Percentiles rank a stretch among this genome's conserved stretches.
Evolutionary conservation across 35 echinoderm and acorn worm genomes (phyloP).

Genomic region (Acanthaster planci): DNA sequence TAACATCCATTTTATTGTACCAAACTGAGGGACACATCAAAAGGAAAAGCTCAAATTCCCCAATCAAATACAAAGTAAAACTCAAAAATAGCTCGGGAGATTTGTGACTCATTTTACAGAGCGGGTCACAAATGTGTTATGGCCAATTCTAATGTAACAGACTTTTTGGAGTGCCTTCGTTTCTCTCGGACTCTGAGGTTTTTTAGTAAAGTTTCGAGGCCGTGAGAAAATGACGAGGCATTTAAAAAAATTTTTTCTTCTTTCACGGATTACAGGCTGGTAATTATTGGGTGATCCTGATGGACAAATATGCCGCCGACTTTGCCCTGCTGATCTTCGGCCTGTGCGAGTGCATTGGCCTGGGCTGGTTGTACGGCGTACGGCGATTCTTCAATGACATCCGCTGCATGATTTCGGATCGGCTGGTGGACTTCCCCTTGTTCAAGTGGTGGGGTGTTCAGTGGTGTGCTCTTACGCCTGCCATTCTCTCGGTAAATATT

Average conservation of each 20-base stretch:
- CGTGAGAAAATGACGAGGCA: too few species aligned
- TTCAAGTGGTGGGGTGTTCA: conserved; percentile 90
- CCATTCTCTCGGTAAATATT: conserved; percentile 83
- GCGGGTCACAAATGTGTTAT: too few species aligned
- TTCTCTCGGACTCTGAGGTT: too few species aligned
- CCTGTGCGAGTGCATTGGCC: conserved; percentile 85
- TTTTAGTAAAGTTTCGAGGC: too few species aligned
- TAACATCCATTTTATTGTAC: too few species aligned
- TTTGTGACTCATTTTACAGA: too few species aligned
- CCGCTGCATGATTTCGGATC: conserved; percentile 75
- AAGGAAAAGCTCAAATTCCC: too few species aligned
- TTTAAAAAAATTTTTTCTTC: background rate
- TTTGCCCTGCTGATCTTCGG: conserved; percentile 90
- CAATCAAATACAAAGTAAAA: too few species aligned
- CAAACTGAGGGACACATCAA: too few species aligned
- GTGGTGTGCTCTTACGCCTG: conserved; percentile 89
- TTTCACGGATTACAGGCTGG: conserved; percentile 75
- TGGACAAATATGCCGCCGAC: conserved; percentile 91
- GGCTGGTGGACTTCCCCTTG: conserved; percentile 53
- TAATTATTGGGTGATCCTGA: conserved; percentile 85
- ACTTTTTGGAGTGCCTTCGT: too few species aligned
- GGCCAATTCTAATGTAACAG: too few species aligned
- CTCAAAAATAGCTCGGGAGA: too few species aligned
- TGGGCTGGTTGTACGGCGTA: conserved; percentile 88
- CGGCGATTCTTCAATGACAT: conserved; percentile 91